Evolutionary conservation across 92 coral and sea anemone genomes (phyloP), one percentile per base, ranked within the genome.

Genomic region (Desmophyllum pertusum): DNA sequence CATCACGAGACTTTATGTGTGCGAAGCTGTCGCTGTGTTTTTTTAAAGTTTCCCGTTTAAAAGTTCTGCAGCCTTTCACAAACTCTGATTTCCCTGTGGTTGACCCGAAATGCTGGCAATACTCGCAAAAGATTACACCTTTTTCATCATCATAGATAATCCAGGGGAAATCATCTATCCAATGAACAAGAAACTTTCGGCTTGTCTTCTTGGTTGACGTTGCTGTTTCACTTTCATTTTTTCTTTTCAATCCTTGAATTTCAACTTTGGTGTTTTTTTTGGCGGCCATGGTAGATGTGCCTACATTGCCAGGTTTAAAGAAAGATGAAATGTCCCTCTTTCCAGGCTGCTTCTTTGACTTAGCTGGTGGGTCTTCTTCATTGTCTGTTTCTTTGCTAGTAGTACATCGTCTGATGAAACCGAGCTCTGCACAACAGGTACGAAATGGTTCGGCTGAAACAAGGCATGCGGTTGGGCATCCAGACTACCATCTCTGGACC

Each of bases 121-220:
- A 81, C 85, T 69, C 68, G 50, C 74, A 45, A 10, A 83, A 3
- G 79, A 70, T 83, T 83, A 38, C 86, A 83, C 86, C 17, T 63
- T 72, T 15, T 61, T 83, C 40, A 21, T 83, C 85, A 70, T 70
- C 78, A 75, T 70, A 70, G 53, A 81, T 10, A 52, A 81, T 70
- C 85, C 78, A 81, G 70, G 85, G 78, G n/a, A 81, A 81, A 66
- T 81, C 69, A 51, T 35, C 70, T 81, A 70, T 81, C 78, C 85
- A 70, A 23, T 70, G 70, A 70, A 70, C 78, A 36, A 70, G 69
- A 70, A 81, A 70, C 70, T 70, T 81, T 81, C 68, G 59, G 85
- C 78, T 81, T 27, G 38, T 52, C 41, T 70, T 81, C 69, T 70
- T 81, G 29, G 76, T 48, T 80, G 66, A 45, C 67, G 85, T 80